Percentiles rank a stretch among this genome's conserved stretches.
Evolutionary conservation across 1,140 invertebrate species (phyloP).

Genomic region (Dendroctonus ponderosae): DNA sequence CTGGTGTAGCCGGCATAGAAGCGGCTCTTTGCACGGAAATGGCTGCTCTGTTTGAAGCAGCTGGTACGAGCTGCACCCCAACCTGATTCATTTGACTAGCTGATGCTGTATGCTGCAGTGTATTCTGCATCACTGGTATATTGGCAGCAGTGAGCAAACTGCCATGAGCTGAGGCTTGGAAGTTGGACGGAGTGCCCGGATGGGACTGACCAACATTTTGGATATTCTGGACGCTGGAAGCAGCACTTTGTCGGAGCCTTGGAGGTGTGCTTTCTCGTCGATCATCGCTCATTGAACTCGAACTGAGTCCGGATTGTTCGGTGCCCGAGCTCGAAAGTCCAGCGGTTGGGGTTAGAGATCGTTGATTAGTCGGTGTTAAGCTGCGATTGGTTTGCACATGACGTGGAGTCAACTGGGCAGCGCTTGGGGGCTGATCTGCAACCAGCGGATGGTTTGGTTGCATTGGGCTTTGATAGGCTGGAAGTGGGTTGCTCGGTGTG

Average conservation of each 20-base stretch:
- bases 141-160: conserved; percentile 8
- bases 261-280: conserved; percentile 15
- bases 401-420: conserved; percentile 21
- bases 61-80: conserved; percentile 9
- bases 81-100: conserved; percentile 9
- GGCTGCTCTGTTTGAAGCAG: conserved; percentile 8
- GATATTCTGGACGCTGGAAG: conserved; percentile 11
- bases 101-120: not conserved
- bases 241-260: conserved; percentile 7
- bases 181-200: conserved; percentile 12
- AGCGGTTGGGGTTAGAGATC: conserved; percentile 25
- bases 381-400: conserved; percentile 21
- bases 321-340: conserved; percentile 24
- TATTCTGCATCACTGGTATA: conserved; percentile 15
- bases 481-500: conserved; percentile 14
- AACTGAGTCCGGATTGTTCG: conserved; percentile 23
- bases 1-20: conserved; percentile 50
- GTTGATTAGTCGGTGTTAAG: conserved; percentile 22
- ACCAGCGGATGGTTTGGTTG: conserved; percentile 12
- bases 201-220: conserved; percentile 12
- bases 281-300: conserved; percentile 5
- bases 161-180: conserved; percentile 22
- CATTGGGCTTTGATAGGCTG: not conserved
- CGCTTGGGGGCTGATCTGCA: not conserved
- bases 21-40: conserved; percentile 44